phyloP scores from a whole-genome alignment of 2,888 invertebrate species.

The Pristionchus japonicus region DNA sequence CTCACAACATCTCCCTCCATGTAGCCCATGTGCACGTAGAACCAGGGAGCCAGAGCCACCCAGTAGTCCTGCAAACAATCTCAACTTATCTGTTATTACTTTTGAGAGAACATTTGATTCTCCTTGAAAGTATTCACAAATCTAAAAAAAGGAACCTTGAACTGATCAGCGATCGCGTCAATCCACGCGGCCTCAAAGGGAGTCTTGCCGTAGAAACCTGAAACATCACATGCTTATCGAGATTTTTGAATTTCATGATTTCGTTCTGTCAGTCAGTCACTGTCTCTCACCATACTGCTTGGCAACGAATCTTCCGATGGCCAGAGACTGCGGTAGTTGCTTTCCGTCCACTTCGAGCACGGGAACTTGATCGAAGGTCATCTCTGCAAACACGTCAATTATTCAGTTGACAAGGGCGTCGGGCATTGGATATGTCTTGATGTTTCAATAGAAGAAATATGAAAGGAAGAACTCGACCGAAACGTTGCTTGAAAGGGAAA shows the following conservation, averaged over 20 bases:
- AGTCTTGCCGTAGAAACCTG: constrained; percentile 24
- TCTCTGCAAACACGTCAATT: constrained; percentile 1
- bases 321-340: background rate
- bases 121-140: background rate
- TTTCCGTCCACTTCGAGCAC: constrained; percentile 31
- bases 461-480: background rate
- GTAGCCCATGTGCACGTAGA: constrained; percentile 38
- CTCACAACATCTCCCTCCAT: constrained; percentile 30
- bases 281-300: constrained; percentile 10
- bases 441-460: background rate
- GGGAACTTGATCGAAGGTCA: constrained; percentile 35
- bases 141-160: background rate
- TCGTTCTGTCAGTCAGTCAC: no score
- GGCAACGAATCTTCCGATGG: constrained; percentile 27
- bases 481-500: background rate
- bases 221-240: background rate
- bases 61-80: constrained; percentile 43
- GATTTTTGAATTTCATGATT: no score
- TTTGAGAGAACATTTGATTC: no score
- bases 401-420: background rate
- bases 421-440: background rate
- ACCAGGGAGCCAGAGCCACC: background rate
- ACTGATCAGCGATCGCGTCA: constrained; percentile 39
- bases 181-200: constrained; percentile 37
- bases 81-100: no score